phyloP scores from a whole-genome alignment of 2,113 vertebrate genomes.

The Nyctereutes procyonoides region DNA sequence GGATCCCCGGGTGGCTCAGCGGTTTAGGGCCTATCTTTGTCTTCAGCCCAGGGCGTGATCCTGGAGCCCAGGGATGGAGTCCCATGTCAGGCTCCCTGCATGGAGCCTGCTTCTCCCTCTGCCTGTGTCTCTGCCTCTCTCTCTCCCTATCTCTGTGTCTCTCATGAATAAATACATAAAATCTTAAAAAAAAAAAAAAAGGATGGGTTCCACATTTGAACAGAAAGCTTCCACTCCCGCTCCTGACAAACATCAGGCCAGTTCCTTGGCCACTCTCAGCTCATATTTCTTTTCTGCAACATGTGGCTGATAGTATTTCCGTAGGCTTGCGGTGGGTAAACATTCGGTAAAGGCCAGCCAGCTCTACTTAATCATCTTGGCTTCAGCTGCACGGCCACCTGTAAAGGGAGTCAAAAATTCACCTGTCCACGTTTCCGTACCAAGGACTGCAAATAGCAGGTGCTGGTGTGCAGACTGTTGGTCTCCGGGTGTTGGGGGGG shows the following conservation, averaged over 20 bases:
- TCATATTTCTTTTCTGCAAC: slow-evolving; percentile 24
- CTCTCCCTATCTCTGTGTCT: too few relatives aligned
- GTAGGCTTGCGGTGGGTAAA: neutral
- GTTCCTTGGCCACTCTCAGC: neutral
- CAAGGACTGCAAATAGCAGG: neutral
- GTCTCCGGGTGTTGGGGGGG: neutral
- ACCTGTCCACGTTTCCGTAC: neutral
- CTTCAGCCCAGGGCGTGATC: too few relatives aligned
- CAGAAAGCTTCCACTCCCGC: neutral
- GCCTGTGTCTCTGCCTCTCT: too few relatives aligned
- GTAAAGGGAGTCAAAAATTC: slow-evolving; percentile 44
- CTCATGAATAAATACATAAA: too few relatives aligned
- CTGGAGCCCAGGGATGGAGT: too few relatives aligned
- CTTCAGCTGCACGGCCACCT: neutral
- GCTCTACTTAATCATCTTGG: slow-evolving; percentile 23
- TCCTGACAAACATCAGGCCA: neutral
- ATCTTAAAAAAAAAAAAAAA: too few relatives aligned
- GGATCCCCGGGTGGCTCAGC: too few relatives aligned
- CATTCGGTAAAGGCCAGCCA: neutral
- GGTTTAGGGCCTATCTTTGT: too few relatives aligned
- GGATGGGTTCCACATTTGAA: neutral
- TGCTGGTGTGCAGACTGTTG: neutral
- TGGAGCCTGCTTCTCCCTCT: too few relatives aligned
- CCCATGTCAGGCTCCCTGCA: too few relatives aligned
- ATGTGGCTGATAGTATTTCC: neutral